Percentiles rank a stretch among this genome's conserved stretches.
Conservation (phyloP, 2,888 invertebrate species). For the Antheraea yamamai region DNA sequence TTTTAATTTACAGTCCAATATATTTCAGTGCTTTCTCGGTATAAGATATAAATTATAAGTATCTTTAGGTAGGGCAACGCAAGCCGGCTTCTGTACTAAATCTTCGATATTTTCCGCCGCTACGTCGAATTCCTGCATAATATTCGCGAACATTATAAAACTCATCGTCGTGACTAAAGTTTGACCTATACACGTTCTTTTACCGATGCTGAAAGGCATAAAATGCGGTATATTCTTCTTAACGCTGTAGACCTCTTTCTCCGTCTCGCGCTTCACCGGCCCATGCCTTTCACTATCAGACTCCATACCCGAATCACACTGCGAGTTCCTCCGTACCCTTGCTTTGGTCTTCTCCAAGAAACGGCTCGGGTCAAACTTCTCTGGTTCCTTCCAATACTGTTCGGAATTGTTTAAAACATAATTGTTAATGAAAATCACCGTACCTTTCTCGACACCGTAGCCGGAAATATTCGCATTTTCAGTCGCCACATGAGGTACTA, state of each 20-base stretch:
- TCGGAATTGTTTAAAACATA: conserved; percentile 89
- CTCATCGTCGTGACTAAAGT: conserved; percentile 89
- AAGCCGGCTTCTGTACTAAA: conserved; percentile 84
- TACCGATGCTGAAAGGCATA: conserved; percentile 93
- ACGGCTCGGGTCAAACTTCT: conserved; percentile 88
- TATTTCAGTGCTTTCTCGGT: conserved; percentile 65
- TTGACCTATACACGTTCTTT: conserved; percentile 93
- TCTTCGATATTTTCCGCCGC: conserved; percentile 76
- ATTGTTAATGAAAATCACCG: conserved; percentile 92
- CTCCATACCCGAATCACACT: conserved; percentile 82
- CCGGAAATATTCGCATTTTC: conserved; percentile 88
- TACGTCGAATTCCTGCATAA: conserved; percentile 87
- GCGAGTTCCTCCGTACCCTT: conserved; percentile 64
- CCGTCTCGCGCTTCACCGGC: conserved; percentile 49
- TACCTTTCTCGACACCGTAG: conserved; percentile 87
- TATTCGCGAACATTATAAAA: conserved; percentile 87
- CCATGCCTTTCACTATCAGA: conserved; percentile 66
- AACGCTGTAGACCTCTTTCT: conserved; percentile 67
- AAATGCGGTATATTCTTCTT: conserved; percentile 86
- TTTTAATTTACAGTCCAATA: conserved; percentile 12
- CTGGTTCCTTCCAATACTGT: conserved; percentile 87
- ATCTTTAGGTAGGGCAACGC: conserved; percentile 88
- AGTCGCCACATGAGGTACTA: conserved; percentile 94
- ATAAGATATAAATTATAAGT: conserved; percentile 85
- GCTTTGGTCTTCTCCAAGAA: conserved; percentile 83